A percentile compares a stretch with the other conserved stretches of the same genome.
Conservation (phyloP, 2,113 vertebrate species). For the Motacilla tschutschensis region DNA sequence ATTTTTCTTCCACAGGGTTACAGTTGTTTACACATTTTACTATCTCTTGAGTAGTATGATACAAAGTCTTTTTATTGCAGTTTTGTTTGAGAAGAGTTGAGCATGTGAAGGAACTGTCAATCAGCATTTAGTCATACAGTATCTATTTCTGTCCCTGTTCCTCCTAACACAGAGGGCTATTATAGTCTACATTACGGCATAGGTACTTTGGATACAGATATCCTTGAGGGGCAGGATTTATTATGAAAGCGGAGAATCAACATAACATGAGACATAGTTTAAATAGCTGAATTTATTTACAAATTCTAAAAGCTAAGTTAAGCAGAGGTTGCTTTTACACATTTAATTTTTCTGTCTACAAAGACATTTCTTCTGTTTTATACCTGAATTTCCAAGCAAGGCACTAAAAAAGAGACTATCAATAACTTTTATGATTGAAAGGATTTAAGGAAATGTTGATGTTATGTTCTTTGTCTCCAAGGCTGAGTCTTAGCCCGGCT, state of each 20-base stretch:
- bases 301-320: slow-evolving; percentile 63
- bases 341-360: slow-evolving; percentile 18
- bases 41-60: slow-evolving; percentile 67
- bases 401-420: background rate
- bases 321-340: slow-evolving; percentile 46
- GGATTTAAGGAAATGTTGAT: background rate
- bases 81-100: slow-evolving; percentile 69
- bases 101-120: slow-evolving; percentile 73
- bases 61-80: slow-evolving; percentile 72
- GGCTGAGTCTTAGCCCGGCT: background rate
- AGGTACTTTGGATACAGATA: slow-evolving; percentile 77
- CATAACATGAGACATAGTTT: slow-evolving; percentile 74
- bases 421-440: background rate
- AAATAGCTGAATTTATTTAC: slow-evolving; percentile 67
- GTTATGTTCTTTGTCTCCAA: background rate
- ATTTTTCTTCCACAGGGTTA: slow-evolving; percentile 65
- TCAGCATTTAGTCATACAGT: slow-evolving; percentile 82
- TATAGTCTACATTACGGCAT: slow-evolving; percentile 78
- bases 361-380: background rate
- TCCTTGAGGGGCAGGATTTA: slow-evolving; percentile 77
- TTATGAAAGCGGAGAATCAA: slow-evolving; percentile 78
- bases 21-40: slow-evolving; percentile 72
- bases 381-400: background rate
- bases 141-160: slow-evolving; percentile 79
- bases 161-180: slow-evolving; percentile 78